Evolutionary conservation across 2,113 vertebrate species (phyloP).

Genomic region (Aythya baeri): DNA sequence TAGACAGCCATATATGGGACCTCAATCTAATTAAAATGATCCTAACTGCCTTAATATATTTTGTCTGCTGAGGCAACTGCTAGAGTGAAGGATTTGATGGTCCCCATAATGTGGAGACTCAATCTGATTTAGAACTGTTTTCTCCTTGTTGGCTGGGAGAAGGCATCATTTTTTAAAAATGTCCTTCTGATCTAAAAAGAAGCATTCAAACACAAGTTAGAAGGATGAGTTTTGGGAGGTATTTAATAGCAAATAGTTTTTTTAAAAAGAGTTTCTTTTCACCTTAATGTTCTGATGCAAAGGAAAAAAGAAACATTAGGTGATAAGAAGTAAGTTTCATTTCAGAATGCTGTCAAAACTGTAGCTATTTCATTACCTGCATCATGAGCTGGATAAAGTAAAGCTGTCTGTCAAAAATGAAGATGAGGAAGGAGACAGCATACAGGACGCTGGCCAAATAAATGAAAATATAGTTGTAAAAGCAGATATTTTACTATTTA

Average conservation of each 20-base stretch:
- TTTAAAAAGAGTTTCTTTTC: background rate
- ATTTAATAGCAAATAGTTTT: background rate
- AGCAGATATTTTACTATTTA: background rate
- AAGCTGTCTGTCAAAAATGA: background rate
- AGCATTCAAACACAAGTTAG: background rate
- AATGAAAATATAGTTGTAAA: background rate
- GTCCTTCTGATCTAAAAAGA: background rate
- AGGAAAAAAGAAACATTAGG: background rate
- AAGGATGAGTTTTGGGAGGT: background rate
- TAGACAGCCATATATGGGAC: background rate
- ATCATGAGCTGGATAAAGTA: background rate
- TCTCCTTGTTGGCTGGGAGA: background rate
- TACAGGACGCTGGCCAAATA: background rate
- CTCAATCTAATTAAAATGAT: slow-evolving; percentile 56
- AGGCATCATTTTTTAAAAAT: background rate
- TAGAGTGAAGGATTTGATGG: slow-evolving; percentile 36
- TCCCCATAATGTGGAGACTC: background rate
- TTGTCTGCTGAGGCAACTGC: slow-evolving; percentile 42
- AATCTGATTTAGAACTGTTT: slow-evolving; percentile 27
- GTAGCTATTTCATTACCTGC: background rate
- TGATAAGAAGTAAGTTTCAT: background rate
- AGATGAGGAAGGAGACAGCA: background rate
- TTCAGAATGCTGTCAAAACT: background rate
- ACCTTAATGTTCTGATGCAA: background rate
- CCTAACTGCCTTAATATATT: slow-evolving; percentile 37